phyloP scores from a whole-genome alignment of 2,113 vertebrate genomes.

The Calyptomena viridis region DNA sequence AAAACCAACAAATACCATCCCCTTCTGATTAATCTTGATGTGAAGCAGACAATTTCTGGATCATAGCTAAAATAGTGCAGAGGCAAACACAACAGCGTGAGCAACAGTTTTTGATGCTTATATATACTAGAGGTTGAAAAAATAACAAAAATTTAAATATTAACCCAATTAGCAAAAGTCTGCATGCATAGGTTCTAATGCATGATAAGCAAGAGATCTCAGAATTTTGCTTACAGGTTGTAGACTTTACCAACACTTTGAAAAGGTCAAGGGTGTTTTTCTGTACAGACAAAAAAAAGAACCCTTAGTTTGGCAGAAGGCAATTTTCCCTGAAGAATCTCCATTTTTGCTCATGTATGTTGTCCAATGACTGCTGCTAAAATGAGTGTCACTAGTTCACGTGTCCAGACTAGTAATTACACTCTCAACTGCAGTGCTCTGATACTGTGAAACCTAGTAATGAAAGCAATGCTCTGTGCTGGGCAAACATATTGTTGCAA shows the following conservation, averaged over 20 bases:
- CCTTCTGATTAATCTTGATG: slow-evolving; percentile 41
- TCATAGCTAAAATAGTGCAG: background rate
- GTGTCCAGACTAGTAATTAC: background rate
- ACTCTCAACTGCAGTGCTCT: background rate
- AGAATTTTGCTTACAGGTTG: background rate
- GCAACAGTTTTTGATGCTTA: background rate
- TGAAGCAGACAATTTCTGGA: slow-evolving; percentile 8
- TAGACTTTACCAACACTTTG: background rate
- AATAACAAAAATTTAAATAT: background rate
- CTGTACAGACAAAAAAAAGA: background rate
- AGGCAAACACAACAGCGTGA: background rate
- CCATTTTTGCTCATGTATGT: background rate
- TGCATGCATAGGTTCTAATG: background rate
- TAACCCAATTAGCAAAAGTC: background rate
- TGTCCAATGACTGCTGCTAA: background rate
- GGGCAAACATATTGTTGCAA: background rate
- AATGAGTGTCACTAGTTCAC: background rate
- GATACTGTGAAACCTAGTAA: background rate
- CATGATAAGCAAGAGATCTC: background rate
- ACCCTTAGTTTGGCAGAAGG: background rate
- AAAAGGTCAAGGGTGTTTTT: background rate
- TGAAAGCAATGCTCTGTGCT: background rate
- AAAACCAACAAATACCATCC: slow-evolving; percentile 2
- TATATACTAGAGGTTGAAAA: background rate
- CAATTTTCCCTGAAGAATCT: background rate